Base-by-base conservation (phyloP, 2,797 vertebrate species). In the Microcaecilia unicolor region DNA sequence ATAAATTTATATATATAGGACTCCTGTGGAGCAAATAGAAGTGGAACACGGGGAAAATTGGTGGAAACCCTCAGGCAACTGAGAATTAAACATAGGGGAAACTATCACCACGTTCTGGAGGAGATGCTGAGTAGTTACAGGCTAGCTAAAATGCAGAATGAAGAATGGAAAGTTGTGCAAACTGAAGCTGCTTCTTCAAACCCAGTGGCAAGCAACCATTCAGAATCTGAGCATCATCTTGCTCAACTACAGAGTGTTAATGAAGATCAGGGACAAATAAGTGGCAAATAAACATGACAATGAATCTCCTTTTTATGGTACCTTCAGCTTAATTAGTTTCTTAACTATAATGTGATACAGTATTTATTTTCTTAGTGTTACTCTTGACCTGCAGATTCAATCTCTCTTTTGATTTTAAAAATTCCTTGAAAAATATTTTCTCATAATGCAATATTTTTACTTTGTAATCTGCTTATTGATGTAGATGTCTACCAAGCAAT, bases 31-130 rank as follows among this genome's bases (percentile, higher is more conserved):
- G 66, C 76, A 28, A 78, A 77, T 69, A 84, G 80, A 70, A 73
- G 87, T 74, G 81, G 85, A 81, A 72, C 83, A 34, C 84, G 90
- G 62, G 84, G 90, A 44, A 88, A 85, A 71, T 86, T 99, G 80
- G 80, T 89, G 88, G 91, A 97, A 81, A 91, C 90, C 14, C 87
- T 99, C 70, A 90, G 92, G 77, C 91, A 96, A 83, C 91, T 99
- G 85, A 92, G 92, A 80, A 83, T 95, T 73, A 90, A 85, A 84
- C 92, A 97, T 81, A 92, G 94, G 87, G 95, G 93, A 61, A 92
- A 91, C 85, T 97, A 93, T 80, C 90, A 88, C 60, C 72, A 92
- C 35, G 89, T 93, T 49, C 86, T 99, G 90, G 94, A 98, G 80
- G 91, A 94, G 63, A 84, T 93, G 65, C 87, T 98, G 72, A 78